Percentiles rank a stretch among this genome's conserved stretches.
phyloP scores from a whole-genome alignment of 1,140 invertebrate species.

The Aphelinus certus region DNA sequence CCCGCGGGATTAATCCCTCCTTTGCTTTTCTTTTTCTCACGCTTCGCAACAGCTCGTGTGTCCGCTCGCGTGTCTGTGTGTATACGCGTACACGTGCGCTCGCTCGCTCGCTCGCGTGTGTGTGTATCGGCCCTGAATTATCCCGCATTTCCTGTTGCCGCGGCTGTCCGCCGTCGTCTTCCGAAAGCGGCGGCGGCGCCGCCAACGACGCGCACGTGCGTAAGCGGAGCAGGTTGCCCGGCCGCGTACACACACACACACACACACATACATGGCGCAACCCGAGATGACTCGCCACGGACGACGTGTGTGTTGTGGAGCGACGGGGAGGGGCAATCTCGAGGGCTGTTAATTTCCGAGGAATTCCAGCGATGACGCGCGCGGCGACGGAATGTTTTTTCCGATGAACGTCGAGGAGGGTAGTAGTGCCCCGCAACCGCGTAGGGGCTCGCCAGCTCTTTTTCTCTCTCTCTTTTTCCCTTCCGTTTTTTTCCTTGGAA shows the following conservation, averaged over 20 bases:
- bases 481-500: too few relatives aligned
- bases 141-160: slow-evolving; percentile 45
- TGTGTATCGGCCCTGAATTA: slow-evolving; percentile 29
- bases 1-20: neutral
- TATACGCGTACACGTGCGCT: slow-evolving; percentile 1
- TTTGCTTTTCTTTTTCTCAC: slow-evolving; percentile 37
- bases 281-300: too few relatives aligned
- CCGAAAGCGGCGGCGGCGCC: slow-evolving; percentile 7
- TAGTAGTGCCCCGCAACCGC: neutral
- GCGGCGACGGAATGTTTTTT: too few relatives aligned
- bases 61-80: too few relatives aligned
- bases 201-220: slow-evolving; percentile 5
- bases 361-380: too few relatives aligned
- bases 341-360: too few relatives aligned
- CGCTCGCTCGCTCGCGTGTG: neutral
- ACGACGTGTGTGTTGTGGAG: too few relatives aligned
- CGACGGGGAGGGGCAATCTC: too few relatives aligned
- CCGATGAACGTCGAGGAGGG: too few relatives aligned
- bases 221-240: slow-evolving; percentile 13
- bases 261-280: too few relatives aligned
- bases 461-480: neutral
- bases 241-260: neutral
- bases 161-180: neutral
- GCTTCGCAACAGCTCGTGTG: neutral
- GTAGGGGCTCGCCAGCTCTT: neutral